These are phyloP conservation scores for Heliconius hortense DNA, from an alignment of 2,888 invertebrate species.

Conservation along the genomic window DNA sequence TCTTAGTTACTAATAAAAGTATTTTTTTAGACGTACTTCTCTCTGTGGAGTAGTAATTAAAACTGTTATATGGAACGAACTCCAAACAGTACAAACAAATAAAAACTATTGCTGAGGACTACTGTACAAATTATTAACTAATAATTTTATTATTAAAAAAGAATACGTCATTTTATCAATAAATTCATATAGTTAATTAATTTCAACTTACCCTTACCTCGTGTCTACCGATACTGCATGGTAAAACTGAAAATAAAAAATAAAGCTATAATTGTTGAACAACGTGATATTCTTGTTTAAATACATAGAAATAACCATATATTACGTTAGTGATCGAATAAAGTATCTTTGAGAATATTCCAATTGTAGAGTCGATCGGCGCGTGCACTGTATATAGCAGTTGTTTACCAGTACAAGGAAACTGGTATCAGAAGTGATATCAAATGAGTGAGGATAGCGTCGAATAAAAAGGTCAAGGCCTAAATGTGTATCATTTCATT, in stretches of 20 bases:
- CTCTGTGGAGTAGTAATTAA: neutral
- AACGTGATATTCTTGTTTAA: slow-evolving; percentile 26
- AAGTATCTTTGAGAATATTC: slow-evolving; percentile 33
- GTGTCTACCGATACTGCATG: slow-evolving; percentile 35
- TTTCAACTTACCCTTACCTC: slow-evolving; percentile 32
- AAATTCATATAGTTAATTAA: neutral
- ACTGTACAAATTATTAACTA: neutral
- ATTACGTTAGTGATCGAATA: slow-evolving; percentile 29
- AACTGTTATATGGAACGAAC: neutral
- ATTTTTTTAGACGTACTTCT: neutral
- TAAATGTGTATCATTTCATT: neutral
- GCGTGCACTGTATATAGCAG: slow-evolving; percentile 32
- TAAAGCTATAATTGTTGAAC: slow-evolving; percentile 26
- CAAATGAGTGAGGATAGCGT: neutral
- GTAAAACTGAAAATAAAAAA: slow-evolving; percentile 35
- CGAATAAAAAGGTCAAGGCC: neutral
- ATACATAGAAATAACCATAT: slow-evolving; percentile 21
- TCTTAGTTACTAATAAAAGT: neutral
- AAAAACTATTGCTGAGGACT: neutral
- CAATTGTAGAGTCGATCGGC: slow-evolving; percentile 31
- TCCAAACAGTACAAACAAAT: neutral
- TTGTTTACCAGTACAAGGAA: slow-evolving; percentile 15
- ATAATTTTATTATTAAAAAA: no score
- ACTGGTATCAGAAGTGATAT: slow-evolving; percentile 17
- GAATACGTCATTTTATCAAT: neutral